These are phyloP conservation scores for Heteronetta atricapilla DNA, from an alignment of 2,113 vertebrate genomes.

Conservation along the genomic window DNA sequence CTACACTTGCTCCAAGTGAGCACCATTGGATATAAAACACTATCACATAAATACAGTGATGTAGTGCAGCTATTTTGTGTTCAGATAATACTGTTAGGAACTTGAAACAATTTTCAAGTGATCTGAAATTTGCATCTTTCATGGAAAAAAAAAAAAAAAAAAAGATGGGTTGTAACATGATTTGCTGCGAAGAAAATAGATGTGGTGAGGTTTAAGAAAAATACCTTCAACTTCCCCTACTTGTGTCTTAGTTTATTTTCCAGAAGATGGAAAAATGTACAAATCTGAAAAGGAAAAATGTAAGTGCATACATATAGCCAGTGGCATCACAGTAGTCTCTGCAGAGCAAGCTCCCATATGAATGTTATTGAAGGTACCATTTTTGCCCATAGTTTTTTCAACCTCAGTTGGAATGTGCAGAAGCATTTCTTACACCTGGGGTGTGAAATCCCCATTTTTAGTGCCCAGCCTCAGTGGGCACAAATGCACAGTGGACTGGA, in stretches of 20 bases:
- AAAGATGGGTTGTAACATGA: rapidly evolving
- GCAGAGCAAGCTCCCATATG: background rate
- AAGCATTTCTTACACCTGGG: background rate
- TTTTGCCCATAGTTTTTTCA: background rate
- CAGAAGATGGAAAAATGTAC: background rate
- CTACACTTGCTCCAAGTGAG: background rate
- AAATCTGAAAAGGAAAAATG: background rate
- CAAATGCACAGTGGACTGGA: background rate
- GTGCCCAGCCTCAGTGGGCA: background rate
- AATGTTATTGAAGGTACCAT: rapidly evolving
- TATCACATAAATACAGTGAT: background rate
- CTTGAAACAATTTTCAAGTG: background rate
- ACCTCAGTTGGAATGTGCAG: background rate
- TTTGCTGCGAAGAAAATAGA: background rate
- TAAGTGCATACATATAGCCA: background rate
- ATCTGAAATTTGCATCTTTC: background rate
- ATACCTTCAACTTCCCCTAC: background rate
- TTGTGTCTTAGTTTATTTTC: background rate
- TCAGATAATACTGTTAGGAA: background rate
- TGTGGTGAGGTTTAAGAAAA: background rate
- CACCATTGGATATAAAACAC: background rate
- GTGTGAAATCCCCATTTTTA: background rate
- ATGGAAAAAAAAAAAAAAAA: background rate
- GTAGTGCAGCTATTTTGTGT: background rate
- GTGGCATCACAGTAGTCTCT: background rate